Percentiles rank a stretch among this genome's conserved stretches.
Conservation (phyloP, 2,888 invertebrate genomes). For the Sphecodes monilicornis region DNA sequence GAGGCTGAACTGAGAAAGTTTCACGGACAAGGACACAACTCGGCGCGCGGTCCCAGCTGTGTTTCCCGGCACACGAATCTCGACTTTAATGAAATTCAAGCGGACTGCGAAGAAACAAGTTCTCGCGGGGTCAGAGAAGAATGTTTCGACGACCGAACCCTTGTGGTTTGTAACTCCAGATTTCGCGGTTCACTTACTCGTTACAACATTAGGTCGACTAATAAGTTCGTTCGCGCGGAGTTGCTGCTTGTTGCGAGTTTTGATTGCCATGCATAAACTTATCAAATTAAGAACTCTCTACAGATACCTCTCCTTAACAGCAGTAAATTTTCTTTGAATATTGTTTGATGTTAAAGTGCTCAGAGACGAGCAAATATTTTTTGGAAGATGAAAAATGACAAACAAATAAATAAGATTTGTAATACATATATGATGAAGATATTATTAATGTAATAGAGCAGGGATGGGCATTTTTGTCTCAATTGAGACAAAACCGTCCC, state of each 20-base stretch:
- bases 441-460: too few species aligned
- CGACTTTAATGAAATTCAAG: constrained; percentile 29
- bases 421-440: too few species aligned
- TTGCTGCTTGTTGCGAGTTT: background rate
- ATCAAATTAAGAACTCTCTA: background rate
- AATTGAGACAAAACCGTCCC: too few species aligned
- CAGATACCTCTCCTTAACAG: background rate
- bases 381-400: background rate
- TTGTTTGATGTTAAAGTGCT: background rate
- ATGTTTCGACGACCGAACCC: background rate
- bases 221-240: background rate
- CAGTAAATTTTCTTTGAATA: background rate
- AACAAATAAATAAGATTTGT: background rate
- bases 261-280: background rate
- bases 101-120: background rate
- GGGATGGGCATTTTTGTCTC: too few species aligned
- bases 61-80: constrained; percentile 16
- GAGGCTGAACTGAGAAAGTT: constrained; percentile 9
- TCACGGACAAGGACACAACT: background rate
- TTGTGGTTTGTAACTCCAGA: constrained; percentile 2
- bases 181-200: background rate
- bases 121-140: background rate
- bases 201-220: background rate
- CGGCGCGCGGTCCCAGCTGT: background rate
- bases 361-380: background rate